phyloP scores from a whole-genome alignment of 2,113 vertebrate species.

The Eurystomus gularis region DNA sequence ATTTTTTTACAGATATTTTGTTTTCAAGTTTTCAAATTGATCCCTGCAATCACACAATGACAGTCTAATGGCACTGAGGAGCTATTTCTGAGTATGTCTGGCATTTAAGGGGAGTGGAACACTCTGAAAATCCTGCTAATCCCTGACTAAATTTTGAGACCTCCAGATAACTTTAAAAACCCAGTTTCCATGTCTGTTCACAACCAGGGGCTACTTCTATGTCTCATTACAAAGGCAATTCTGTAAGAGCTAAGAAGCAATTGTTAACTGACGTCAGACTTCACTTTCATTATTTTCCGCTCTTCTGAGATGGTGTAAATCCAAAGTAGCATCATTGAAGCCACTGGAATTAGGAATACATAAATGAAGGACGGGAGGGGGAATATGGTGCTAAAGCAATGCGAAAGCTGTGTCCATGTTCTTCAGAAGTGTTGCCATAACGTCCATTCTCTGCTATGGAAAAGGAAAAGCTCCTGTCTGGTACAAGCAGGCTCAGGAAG shows the following conservation, averaged over 20 bases:
- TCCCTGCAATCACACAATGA: rapidly evolving
- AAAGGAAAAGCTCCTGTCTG: not conserved
- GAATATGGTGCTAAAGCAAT: not conserved
- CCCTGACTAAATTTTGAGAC: not conserved
- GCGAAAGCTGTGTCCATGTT: not conserved
- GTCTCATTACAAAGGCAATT: not conserved
- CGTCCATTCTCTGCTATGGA: not conserved
- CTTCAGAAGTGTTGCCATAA: not conserved
- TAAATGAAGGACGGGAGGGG: not conserved
- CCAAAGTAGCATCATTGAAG: not conserved
- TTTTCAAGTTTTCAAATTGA: not conserved
- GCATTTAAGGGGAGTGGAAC: not conserved
- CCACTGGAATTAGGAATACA: rapidly evolving
- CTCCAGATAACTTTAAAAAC: not conserved
- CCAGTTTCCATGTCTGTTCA: not conserved
- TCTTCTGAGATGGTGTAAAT: not conserved
- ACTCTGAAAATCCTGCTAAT: not conserved
- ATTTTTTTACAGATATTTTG: not conserved
- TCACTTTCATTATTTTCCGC: not conserved
- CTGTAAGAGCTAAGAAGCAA: not conserved
- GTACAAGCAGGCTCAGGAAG: too few relatives aligned
- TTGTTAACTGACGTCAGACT: not conserved
- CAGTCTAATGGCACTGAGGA: not conserved
- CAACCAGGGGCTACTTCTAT: not conserved
- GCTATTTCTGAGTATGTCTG: not conserved